phyloP scores from a whole-genome alignment of 2,888 invertebrate species.

The Stramonita haemastoma region DNA sequence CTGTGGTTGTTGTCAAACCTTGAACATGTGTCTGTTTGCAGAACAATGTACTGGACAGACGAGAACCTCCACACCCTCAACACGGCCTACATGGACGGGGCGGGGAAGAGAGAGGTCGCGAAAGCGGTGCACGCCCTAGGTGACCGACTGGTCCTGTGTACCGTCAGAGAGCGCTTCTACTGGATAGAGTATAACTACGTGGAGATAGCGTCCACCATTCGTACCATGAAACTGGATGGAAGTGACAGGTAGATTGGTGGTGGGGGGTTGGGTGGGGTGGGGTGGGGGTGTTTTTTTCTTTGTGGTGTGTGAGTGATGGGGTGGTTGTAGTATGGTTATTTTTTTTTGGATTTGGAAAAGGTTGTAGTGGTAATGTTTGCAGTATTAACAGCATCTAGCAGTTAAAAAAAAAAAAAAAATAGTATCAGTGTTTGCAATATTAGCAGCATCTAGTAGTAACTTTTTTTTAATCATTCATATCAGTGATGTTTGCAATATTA shows the following conservation, averaged over 20 bases:
- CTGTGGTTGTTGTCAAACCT: too few relatives aligned
- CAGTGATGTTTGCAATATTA: neutral
- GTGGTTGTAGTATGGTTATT: too few relatives aligned
- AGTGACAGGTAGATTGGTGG: neutral
- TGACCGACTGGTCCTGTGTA: neutral
- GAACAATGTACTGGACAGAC: slow-evolving; percentile 31
- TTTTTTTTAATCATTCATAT: too few relatives aligned
- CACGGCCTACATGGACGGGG: slow-evolving; percentile 12
- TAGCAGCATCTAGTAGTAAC: too few relatives aligned
- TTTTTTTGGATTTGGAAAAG: too few relatives aligned
- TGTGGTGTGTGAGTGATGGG: too few relatives aligned
- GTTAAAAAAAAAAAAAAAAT: too few relatives aligned
- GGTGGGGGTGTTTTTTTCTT: too few relatives aligned
- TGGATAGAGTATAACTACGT: neutral
- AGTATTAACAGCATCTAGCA: too few relatives aligned
- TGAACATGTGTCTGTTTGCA: neutral
- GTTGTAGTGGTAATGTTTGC: too few relatives aligned
- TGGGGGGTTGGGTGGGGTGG: too few relatives aligned
- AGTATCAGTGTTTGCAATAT: neutral
- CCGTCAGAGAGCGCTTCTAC: slow-evolving; percentile 1
- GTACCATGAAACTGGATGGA: slow-evolving; percentile 20
- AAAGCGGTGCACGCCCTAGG: neutral
- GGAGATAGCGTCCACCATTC: neutral
- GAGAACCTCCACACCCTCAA: neutral
- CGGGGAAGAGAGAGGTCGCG: neutral